Percentiles rank a stretch among this genome's conserved stretches.
Evolutionary conservation across 2,888 invertebrate genomes (phyloP).

Genomic region (Leptogaster cylindrica): DNA sequence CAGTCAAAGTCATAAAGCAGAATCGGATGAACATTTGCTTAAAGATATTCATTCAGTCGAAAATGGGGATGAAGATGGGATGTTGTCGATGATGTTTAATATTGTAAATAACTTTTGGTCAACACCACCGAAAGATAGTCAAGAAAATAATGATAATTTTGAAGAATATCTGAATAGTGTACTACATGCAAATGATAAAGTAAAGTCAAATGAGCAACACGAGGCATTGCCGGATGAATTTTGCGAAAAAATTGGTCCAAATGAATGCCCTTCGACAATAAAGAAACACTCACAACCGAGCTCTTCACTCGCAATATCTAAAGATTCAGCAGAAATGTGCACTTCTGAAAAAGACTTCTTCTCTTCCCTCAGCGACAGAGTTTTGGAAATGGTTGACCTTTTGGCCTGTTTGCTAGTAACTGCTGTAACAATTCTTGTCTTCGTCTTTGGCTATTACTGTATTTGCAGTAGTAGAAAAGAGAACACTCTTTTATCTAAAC

Average conservation of each 20-base stretch:
- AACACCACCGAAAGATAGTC: slow-evolving; percentile 39
- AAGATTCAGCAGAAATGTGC: background rate
- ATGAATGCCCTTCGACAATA: slow-evolving; percentile 48
- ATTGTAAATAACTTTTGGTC: slow-evolving; percentile 57
- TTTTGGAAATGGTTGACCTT: slow-evolving; percentile 62
- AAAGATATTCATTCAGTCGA: too few species aligned
- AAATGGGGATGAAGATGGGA: too few species aligned
- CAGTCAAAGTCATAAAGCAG: too few species aligned
- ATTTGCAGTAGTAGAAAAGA: slow-evolving; percentile 78
- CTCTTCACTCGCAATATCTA: background rate
- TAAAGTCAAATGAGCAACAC: background rate
- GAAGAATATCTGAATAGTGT: slow-evolving; percentile 53
- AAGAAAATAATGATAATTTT: slow-evolving; percentile 11
- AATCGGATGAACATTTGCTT: too few species aligned
- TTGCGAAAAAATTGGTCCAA: slow-evolving; percentile 52
- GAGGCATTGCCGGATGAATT: slow-evolving; percentile 47
- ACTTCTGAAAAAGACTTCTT: slow-evolving; percentile 51
- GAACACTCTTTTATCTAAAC: slow-evolving; percentile 71
- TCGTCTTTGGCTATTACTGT: slow-evolving; percentile 78
- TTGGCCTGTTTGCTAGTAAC: slow-evolving; percentile 70
- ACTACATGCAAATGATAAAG: too few species aligned
- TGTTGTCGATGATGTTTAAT: slow-evolving; percentile 57
- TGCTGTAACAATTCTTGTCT: slow-evolving; percentile 74
- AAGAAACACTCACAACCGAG: background rate
- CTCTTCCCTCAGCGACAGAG: slow-evolving; percentile 51